Percentiles rank a stretch among this genome's conserved stretches.
Conservation (phyloP, 1,140 invertebrate genomes). For the Drosophila pallidifrons region DNA sequence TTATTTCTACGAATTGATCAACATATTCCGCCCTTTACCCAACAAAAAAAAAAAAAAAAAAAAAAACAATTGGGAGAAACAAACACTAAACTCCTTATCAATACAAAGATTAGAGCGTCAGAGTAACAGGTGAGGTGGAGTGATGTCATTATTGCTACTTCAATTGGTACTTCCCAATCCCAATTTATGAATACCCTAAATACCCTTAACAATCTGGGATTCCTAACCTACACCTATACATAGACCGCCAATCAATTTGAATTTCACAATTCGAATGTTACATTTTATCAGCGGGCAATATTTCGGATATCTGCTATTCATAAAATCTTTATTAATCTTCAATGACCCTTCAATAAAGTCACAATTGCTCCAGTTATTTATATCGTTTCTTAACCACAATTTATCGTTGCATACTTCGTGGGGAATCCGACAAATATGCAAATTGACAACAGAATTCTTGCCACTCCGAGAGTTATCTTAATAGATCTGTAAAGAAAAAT, state of each 20-base stretch:
- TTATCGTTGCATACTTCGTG: slow-evolving; percentile 37
- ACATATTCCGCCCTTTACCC: neutral
- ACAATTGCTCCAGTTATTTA: slow-evolving; percentile 1
- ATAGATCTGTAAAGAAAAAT: neutral
- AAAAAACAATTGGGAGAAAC: neutral
- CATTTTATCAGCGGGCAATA: neutral
- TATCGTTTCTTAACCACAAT: neutral
- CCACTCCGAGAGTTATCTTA: neutral
- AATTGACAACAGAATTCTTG: neutral
- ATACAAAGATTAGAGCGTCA: neutral
- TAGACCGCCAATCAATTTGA: neutral
- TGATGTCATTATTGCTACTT: neutral
- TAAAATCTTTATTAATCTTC: slow-evolving; percentile 4
- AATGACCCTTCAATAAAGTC: slow-evolving; percentile 3
- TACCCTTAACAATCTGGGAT: neutral
- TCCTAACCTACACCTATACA: neutral
- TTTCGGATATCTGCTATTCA: slow-evolving; percentile 12
- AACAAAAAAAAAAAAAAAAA: neutral
- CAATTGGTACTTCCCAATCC: neutral
- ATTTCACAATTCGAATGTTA: slow-evolving; percentile 14
- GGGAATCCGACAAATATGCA: neutral
- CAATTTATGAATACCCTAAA: neutral
- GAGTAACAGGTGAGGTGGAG: neutral
- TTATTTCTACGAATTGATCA: slow-evolving; percentile 24
- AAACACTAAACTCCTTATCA: neutral